A percentile compares a stretch with the other conserved stretches of the same genome.
phyloP scores from a whole-genome alignment of 2,888 invertebrate genomes.

The Spilosoma lubricipeda region DNA sequence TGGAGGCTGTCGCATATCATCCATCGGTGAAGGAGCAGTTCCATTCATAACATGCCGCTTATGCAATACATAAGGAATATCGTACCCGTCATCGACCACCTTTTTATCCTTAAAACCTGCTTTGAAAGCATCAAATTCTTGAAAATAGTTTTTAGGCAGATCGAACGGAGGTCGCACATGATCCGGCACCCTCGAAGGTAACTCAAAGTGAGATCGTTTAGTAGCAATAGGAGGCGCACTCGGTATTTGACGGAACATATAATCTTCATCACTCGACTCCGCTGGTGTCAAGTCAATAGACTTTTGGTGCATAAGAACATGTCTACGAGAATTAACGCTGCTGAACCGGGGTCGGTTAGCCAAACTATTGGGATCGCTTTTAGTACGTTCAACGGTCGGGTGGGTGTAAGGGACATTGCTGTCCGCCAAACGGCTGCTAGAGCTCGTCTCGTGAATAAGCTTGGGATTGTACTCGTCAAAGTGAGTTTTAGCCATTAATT shows the following conservation, averaged over 20 bases:
- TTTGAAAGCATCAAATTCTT: constrained; percentile 88
- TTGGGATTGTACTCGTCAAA: constrained; percentile 92
- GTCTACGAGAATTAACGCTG: constrained; percentile 91
- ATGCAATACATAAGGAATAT: constrained; percentile 94
- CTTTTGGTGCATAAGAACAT: constrained; percentile 94
- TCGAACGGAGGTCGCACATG: constrained; percentile 89
- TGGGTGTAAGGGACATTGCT: constrained; percentile 87
- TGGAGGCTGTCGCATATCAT: constrained; percentile 76
- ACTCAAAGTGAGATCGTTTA: constrained; percentile 90
- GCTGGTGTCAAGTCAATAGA: constrained; percentile 94
- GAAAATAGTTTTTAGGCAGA: constrained; percentile 90
- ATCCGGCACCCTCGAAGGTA: constrained; percentile 86
- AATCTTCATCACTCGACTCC: constrained; percentile 94
- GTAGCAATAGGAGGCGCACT: constrained; percentile 91
- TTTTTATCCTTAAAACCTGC: constrained; percentile 84
- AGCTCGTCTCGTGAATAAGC: constrained; percentile 83
- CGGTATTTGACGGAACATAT: constrained; percentile 91
- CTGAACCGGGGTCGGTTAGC: constrained; percentile 91
- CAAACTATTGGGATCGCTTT: constrained; percentile 94
- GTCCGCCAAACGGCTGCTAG: constrained; percentile 83
- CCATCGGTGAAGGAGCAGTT: constrained; percentile 88
- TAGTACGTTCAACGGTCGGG: constrained; percentile 93
- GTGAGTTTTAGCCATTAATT: constrained; percentile 88
- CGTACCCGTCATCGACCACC: constrained; percentile 85
- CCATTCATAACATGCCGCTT: constrained; percentile 95